Evolutionary conservation across 2,888 invertebrate species (phyloP).

Genomic region (Pediacus dermestoides): DNA sequence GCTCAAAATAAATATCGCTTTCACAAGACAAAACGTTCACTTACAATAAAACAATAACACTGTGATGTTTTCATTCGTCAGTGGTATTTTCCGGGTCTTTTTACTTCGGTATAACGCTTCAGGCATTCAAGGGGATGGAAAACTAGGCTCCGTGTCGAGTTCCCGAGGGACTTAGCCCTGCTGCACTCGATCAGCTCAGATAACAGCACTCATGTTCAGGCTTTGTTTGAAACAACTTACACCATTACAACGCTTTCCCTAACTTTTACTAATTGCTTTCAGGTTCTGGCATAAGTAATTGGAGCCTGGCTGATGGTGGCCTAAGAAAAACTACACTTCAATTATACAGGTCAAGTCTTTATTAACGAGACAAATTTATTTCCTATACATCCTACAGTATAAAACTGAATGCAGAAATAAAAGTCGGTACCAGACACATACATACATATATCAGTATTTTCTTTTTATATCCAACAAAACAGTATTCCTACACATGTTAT

Average conservation of each 20-base stretch:
- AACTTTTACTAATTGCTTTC: constrained; percentile 22
- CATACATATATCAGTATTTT: constrained; percentile 8
- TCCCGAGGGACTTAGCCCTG: constrained; percentile 26
- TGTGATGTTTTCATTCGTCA: constrained; percentile 1
- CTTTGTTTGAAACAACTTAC: constrained; percentile 39
- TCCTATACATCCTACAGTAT: too few relatives aligned
- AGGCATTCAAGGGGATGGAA: neutral
- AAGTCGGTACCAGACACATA: neutral
- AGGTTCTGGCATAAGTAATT: too few relatives aligned
- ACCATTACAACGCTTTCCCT: constrained; percentile 36
- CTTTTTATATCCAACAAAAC: too few relatives aligned
- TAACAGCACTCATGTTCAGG: constrained; percentile 43
- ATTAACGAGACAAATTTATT: too few relatives aligned
- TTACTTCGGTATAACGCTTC: neutral
- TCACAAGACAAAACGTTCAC: neutral
- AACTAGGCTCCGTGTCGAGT: constrained; percentile 11
- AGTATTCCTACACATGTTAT: constrained; percentile 16
- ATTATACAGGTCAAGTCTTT: too few relatives aligned
- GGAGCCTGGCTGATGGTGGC: too few relatives aligned
- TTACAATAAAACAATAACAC: neutral
- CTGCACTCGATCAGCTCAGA: constrained; percentile 43
- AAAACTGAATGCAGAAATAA: neutral
- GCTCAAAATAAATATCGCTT: neutral
- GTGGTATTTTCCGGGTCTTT: neutral
- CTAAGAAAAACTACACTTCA: too few relatives aligned